Evolutionary conservation across 2,888 invertebrate species (phyloP).

Genomic region (Acleris holmiana): DNA sequence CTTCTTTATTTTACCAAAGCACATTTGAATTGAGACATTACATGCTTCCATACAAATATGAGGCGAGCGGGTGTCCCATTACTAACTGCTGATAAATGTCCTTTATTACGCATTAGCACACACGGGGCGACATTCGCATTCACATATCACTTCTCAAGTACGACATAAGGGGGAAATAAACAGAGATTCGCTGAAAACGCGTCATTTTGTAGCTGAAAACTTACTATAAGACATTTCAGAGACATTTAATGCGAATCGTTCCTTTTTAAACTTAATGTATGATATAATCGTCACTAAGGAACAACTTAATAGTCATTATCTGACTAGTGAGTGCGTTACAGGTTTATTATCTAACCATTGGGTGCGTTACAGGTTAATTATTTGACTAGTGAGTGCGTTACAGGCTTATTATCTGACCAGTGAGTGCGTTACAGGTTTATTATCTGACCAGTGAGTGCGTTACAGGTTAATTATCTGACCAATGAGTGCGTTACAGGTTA

Average conservation of each 20-base stretch:
- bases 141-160: constrained; percentile 10
- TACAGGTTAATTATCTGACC: too few species aligned
- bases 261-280: not conserved
- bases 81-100: constrained; percentile 55
- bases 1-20: constrained; percentile 70
- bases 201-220: not conserved
- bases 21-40: constrained; percentile 76
- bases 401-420: too few species aligned
- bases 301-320: too few species aligned
- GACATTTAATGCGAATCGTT: not conserved
- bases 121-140: constrained; percentile 6
- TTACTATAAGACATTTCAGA: not conserved
- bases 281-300: not conserved
- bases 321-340: too few species aligned
- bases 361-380: too few species aligned
- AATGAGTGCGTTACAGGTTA: too few species aligned
- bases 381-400: too few species aligned
- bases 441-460: too few species aligned
- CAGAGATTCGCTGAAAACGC: not conserved
- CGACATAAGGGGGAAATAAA: not conserved
- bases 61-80: constrained; percentile 66
- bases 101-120: constrained; percentile 47
- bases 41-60: constrained; percentile 61
- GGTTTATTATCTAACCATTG: too few species aligned
- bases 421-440: too few species aligned